Percentiles rank a stretch among this genome's conserved stretches.
These are phyloP conservation scores for Cassiopea xamachana DNA, from an alignment of 30 jellyfish, hydroid and myxozoan species.

Conservation along the genomic window DNA sequence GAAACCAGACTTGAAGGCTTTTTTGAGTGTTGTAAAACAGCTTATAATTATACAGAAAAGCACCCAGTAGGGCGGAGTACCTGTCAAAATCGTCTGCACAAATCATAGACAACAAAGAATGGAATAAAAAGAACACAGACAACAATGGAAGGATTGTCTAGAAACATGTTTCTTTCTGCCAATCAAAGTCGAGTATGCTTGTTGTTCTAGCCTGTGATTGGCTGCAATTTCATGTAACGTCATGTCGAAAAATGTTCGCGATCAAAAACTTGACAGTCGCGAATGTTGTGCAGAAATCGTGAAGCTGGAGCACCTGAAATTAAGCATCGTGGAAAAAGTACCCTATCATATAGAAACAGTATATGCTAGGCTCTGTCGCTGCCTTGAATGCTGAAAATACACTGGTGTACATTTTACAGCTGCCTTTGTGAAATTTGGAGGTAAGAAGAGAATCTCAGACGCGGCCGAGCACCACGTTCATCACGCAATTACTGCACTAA, in stretches of 20 bases:
- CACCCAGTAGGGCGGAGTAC: conserved; percentile 99
- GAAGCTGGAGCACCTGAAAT: neutral
- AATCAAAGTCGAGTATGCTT: conserved; percentile 72
- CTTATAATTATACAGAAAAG: conserved; percentile 61
- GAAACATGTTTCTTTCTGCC: conserved; percentile 82
- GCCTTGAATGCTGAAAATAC: neutral
- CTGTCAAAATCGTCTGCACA: conserved; percentile 92
- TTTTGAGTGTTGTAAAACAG: conserved; percentile 16
- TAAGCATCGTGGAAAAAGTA: neutral
- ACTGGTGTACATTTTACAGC: neutral
- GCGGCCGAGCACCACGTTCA: conserved; percentile 7
- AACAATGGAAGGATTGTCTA: conserved; percentile 89
- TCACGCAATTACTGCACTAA: neutral
- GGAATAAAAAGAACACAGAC: conserved; percentile 80
- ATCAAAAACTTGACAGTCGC: conserved; percentile 61
- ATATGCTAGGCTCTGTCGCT: neutral
- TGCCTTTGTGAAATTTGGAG: neutral
- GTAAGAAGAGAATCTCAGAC: neutral
- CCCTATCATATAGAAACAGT: neutral
- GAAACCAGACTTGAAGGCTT: conserved; percentile 13
- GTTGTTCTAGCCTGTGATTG: conserved; percentile 77
- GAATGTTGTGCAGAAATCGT: conserved; percentile 55
- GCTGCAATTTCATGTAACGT: conserved; percentile 91
- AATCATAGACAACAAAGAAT: conserved; percentile 48
- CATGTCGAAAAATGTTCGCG: conserved; percentile 94